Evolutionary conservation across 2,797 vertebrate genomes (phyloP).

Genomic region (Hemibagrus guttatus): DNA sequence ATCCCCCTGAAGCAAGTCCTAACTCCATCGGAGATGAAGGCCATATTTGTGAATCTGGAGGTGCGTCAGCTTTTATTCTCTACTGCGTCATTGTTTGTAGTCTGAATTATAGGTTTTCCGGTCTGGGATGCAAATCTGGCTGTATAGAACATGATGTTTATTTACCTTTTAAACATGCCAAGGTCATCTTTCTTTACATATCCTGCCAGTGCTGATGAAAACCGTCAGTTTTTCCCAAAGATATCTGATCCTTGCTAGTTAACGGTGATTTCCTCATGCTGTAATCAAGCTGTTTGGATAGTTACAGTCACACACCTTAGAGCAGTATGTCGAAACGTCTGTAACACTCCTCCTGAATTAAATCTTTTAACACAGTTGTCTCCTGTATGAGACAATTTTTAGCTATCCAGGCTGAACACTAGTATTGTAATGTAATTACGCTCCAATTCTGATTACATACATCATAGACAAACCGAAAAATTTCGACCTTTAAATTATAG

Average conservation of each 20-base stretch:
- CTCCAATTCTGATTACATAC: neutral
- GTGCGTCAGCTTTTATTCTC: slow-evolving; percentile 65
- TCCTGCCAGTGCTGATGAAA: neutral
- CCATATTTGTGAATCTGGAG: slow-evolving; percentile 97
- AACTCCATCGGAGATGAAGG: slow-evolving; percentile 86
- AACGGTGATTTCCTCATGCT: neutral
- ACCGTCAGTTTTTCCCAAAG: neutral
- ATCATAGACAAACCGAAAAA: too few species aligned
- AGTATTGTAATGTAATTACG: too few species aligned
- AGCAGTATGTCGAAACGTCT: neutral
- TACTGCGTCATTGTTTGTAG: neutral
- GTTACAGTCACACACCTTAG: neutral
- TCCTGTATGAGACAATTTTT: neutral
- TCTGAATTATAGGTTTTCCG: neutral
- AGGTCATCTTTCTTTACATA: neutral
- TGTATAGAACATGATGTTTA: neutral
- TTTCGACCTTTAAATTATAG: too few species aligned
- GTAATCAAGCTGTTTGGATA: neutral
- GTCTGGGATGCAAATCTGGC: neutral
- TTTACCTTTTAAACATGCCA: neutral
- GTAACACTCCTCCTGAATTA: neutral
- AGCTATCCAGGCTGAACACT: too few species aligned
- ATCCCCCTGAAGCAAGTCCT: slow-evolving; percentile 89
- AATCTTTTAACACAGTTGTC: neutral
- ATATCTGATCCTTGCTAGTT: neutral